Conservation (phyloP, 2,113 vertebrate species). For the Bothrops jararaca region DNA sequence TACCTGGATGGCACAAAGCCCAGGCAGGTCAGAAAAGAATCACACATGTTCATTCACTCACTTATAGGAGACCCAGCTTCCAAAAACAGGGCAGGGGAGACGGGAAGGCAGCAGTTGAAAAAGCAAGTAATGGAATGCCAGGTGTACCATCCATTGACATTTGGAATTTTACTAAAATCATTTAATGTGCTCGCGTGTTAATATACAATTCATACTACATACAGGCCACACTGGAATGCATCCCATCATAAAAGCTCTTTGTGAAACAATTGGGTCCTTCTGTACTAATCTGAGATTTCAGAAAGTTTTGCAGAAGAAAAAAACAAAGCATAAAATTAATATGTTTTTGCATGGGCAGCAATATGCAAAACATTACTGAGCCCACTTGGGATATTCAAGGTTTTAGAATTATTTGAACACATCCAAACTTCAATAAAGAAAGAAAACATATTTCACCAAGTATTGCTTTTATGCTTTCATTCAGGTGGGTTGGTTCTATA, state of each 20-base stretch:
- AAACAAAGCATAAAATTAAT: constrained; percentile 48
- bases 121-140: constrained; percentile 59
- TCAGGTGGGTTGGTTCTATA: neutral
- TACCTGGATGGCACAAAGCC: constrained; percentile 50
- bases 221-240: constrained; percentile 76
- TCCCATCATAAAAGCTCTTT: constrained; percentile 64
- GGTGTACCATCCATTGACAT: constrained; percentile 61
- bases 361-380: constrained; percentile 50
- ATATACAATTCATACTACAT: constrained; percentile 74
- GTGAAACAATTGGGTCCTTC: constrained; percentile 72
- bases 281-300: constrained; percentile 48
- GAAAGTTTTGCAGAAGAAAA: constrained; percentile 25
- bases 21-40: constrained; percentile 17
- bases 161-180: constrained; percentile 70
- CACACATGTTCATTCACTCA: constrained; percentile 30
- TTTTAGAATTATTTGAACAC: constrained; percentile 66
- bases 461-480: neutral
- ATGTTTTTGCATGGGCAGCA: constrained; percentile 58
- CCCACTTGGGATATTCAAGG: constrained; percentile 50
- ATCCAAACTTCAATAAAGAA: constrained; percentile 61
- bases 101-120: constrained; percentile 41
- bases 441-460: constrained; percentile 50
- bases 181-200: constrained; percentile 43
- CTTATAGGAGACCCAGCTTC: constrained; percentile 49
- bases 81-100: neutral